These are phyloP conservation scores for Chymomyza fuscimana DNA, from an alignment of 2,888 invertebrate species.

Conservation along the genomic window DNA sequence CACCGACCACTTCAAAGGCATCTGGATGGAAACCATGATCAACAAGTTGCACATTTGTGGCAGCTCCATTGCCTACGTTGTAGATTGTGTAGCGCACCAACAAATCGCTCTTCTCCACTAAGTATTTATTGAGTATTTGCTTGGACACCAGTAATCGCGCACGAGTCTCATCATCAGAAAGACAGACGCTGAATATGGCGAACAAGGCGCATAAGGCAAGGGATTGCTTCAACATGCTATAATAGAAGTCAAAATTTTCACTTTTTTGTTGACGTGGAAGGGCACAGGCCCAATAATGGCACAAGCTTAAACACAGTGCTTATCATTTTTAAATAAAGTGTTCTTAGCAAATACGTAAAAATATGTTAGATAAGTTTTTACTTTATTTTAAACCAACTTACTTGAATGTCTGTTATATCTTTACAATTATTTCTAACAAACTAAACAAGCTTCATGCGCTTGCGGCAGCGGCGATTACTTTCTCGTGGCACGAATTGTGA, in stretches of 20 bases:
- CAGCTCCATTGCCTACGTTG: constrained; percentile 95
- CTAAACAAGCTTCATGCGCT: constrained; percentile 24
- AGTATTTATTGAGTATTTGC: constrained; percentile 95
- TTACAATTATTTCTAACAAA: constrained; percentile 41
- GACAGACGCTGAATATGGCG: constrained; percentile 68
- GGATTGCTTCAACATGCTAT: constrained; percentile 63
- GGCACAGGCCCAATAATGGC: constrained; percentile 17
- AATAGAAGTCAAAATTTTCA: constrained; percentile 46
- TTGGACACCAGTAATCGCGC: constrained; percentile 94
- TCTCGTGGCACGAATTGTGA: constrained; percentile 70
- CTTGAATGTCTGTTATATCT: constrained; percentile 44
- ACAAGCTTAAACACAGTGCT: constrained; percentile 13
- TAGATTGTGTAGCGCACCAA: constrained; percentile 96
- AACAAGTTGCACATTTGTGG: constrained; percentile 89
- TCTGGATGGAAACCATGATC: constrained; percentile 96
- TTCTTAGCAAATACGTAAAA: neutral
- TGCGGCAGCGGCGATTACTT: constrained; percentile 39
- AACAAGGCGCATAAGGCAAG: constrained; percentile 62
- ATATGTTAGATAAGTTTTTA: neutral
- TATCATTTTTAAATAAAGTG: constrained; percentile 12
- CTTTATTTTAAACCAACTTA: constrained; percentile 44
- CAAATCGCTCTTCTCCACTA: constrained; percentile 98
- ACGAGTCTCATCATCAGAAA: constrained; percentile 83
- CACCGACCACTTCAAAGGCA: constrained; percentile 93
- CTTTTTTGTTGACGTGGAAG: constrained; percentile 75